phyloP scores from a whole-genome alignment of 1,140 invertebrate genomes.

The Hirudo medicinalis region DNA sequence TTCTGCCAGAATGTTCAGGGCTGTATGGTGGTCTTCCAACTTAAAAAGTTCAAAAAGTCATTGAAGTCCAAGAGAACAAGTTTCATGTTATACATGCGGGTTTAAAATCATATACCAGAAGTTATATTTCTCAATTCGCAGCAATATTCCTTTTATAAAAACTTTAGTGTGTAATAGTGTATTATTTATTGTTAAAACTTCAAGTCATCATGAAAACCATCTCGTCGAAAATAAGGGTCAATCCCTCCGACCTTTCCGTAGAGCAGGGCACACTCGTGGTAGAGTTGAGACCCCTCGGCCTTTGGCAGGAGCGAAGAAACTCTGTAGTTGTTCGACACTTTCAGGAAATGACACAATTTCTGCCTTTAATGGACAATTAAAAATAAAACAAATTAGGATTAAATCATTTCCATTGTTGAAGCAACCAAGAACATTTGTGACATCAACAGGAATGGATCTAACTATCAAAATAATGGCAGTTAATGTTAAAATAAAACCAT shows the following conservation, averaged over 20 bases:
- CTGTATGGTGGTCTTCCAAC: constrained; percentile 47
- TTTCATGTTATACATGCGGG: no score
- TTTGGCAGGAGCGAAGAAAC: constrained; percentile 43
- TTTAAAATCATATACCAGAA: neutral
- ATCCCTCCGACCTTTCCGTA: constrained; percentile 42
- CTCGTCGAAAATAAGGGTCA: neutral
- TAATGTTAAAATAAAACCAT: no score
- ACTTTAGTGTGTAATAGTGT: no score
- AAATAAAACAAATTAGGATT: neutral
- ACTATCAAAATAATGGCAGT: no score
- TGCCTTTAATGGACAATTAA: constrained; percentile 27
- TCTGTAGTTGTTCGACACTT: constrained; percentile 41
- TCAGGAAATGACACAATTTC: constrained; percentile 42
- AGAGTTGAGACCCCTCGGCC: constrained; percentile 40
- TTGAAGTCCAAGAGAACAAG: no score
- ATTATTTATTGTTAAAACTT: no score
- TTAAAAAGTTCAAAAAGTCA: constrained; percentile 25
- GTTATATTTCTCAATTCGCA: no score
- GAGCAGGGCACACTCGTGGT: constrained; percentile 45
- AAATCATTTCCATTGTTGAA: no score
- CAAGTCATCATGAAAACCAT: no score
- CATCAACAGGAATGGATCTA: no score
- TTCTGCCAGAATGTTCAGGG: constrained; percentile 45
- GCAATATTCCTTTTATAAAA: no score
- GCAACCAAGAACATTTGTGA: no score